A percentile compares a stretch with the other conserved stretches of the same genome.
phyloP scores from a whole-genome alignment of 2,113 vertebrate genomes.

The Dolichallabes microphthalmus region DNA sequence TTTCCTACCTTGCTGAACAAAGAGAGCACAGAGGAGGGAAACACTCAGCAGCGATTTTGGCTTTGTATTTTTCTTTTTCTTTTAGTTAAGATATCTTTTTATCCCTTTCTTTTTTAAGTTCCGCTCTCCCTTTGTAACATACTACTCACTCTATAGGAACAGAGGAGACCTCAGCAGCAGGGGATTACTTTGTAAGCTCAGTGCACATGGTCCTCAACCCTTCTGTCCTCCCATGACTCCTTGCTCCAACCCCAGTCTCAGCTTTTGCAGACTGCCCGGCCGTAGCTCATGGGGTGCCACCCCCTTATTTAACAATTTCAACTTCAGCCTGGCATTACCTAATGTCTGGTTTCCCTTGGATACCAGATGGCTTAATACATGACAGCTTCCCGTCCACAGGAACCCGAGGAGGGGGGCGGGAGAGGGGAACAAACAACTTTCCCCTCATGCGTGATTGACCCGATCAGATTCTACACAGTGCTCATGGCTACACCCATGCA shows the following conservation, averaged over 20 bases:
- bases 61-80: slow-evolving; percentile 1
- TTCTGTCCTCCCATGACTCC: slow-evolving; percentile 16
- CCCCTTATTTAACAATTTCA: slow-evolving; percentile 82
- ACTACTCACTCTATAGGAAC: slow-evolving; percentile 38
- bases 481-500: slow-evolving; percentile 2
- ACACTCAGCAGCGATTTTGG: slow-evolving; percentile 66
- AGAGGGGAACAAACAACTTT: slow-evolving; percentile 76
- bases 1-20: slow-evolving; percentile 97
- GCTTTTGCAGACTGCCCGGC: slow-evolving; percentile 26
- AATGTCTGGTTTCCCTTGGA: slow-evolving; percentile 92
- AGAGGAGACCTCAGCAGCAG: slow-evolving; percentile 26
- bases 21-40: slow-evolving; percentile 84
- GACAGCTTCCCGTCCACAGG: slow-evolving; percentile 75
- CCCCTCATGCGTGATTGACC: slow-evolving; percentile 81
- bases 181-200: slow-evolving; percentile 27
- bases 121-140: slow-evolving; percentile 33
- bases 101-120: slow-evolving; percentile 33
- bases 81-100: slow-evolving; percentile 29
- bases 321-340: slow-evolving; percentile 90
- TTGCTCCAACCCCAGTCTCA: slow-evolving; percentile 7
- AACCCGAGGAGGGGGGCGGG: slow-evolving; percentile 43
- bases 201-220: slow-evolving; percentile 24
- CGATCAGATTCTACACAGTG: slow-evolving; percentile 72
- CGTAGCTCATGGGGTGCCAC: slow-evolving; percentile 68
- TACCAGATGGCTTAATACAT: slow-evolving; percentile 90